Evolutionary conservation across 1,140 invertebrate species (phyloP), one percentile per base, ranked within the genome.

Genomic region (Zaprionus camerounensis): DNA sequence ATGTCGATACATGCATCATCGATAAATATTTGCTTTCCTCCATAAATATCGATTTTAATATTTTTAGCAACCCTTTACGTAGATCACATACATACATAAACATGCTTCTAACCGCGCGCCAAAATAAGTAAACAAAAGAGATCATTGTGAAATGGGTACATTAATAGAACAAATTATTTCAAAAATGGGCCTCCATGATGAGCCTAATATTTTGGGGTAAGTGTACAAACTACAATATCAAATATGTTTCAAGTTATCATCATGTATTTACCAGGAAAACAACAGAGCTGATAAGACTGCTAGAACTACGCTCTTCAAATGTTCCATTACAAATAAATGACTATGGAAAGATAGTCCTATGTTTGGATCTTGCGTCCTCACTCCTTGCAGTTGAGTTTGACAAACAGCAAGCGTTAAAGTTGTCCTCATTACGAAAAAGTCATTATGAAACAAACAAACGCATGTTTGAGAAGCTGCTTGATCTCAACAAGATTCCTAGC

Each of bases 371-470:
- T 3, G 91, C 91, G 2, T 83, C 76, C 7, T 51, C 61, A 5
- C 24, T 91, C 2, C 51, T 92, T 17, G 76, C 65, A 11, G 84
- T 92, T 20, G 70, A 64, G 6, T 82, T 91, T n/a, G 91, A 92
- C 68, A 86, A 93, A 80, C 91, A 92, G 56, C 91, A 91, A 36
- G 92, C 92, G 2, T 34, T 93, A 5, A 93, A 93, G 62, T 28
- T 93, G 9, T 93, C 93, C 7, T 87, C 80, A 5, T 49, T 94
- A 5, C 87, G 91, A 13, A 93, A 93, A 78, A 82, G 72, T 5
- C 78, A 87, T 38, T 93, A 94, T 77, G 71, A 85, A 51, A 93
- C 93, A 46, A 87, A 91, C 49, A 91, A 92, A 61, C 91, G 93
- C 44, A 93, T 91, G 74, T 87, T 93, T 17, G 91, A 93, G 69